A percentile compares a stretch with the other conserved stretches of the same genome.
These are phyloP conservation scores for Nomada ruficornis DNA, from an alignment of 2,888 invertebrate species.

Conservation along the genomic window DNA sequence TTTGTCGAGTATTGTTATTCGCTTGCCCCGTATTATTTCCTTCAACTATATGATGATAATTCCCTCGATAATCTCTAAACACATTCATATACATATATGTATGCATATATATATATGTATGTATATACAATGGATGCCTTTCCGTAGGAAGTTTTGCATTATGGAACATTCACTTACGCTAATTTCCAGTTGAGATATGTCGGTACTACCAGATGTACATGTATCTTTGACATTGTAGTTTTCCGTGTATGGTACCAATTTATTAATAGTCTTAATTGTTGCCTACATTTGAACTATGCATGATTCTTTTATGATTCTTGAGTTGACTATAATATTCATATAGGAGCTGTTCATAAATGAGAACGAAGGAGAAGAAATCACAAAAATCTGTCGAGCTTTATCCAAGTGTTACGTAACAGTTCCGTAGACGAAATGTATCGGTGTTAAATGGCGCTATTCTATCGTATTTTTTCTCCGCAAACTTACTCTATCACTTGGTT, in stretches of 20 bases:
- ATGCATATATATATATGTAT: background rate
- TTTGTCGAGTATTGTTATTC: constrained; percentile 72
- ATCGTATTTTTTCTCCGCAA: constrained; percentile 18
- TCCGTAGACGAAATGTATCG: constrained; percentile 35
- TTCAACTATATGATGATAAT: constrained; percentile 14
- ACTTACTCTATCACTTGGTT: background rate
- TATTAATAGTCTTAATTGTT: background rate
- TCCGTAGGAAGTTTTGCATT: constrained; percentile 13
- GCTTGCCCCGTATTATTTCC: constrained; percentile 60
- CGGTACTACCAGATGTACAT: constrained; percentile 19
- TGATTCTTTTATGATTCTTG: background rate
- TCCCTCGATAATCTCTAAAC: constrained; percentile 2
- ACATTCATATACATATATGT: background rate
- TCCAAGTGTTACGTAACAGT: constrained; percentile 57
- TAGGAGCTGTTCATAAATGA: background rate
- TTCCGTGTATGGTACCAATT: background rate
- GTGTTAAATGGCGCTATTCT: constrained; percentile 21
- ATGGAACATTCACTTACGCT: background rate
- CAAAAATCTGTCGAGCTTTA: constrained; percentile 49
- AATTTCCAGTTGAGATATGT: background rate
- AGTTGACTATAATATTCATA: background rate
- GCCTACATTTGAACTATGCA: background rate
- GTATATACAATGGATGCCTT: constrained; percentile 25
- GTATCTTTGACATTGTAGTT: constrained; percentile 4
- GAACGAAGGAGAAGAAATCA: constrained; percentile 13